A percentile compares a stretch with the other conserved stretches of the same genome.
Evolutionary conservation across 2,888 invertebrate genomes (phyloP).

Genomic region (Thymelicus acteon): DNA sequence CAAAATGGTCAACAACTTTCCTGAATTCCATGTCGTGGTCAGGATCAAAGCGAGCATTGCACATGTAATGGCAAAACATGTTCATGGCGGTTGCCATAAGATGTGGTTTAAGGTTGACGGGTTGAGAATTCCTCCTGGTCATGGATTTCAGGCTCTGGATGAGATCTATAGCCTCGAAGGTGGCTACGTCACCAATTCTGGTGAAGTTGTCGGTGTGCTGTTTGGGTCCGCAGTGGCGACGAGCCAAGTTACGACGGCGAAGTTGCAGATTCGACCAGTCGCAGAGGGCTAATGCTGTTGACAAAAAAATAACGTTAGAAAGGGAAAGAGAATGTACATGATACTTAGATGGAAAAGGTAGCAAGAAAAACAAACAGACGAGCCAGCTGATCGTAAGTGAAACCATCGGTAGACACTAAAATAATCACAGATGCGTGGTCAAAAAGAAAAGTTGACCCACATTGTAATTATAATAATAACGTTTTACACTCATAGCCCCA

Average conservation of each 20-base stretch:
- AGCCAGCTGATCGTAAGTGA: too few relatives aligned
- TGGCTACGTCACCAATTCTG: conserved; percentile 89
- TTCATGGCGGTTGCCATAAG: conserved; percentile 91
- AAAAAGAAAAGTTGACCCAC: too few relatives aligned
- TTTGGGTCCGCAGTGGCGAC: conserved; percentile 92
- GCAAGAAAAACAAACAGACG: too few relatives aligned
- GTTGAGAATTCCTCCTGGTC: conserved; percentile 62
- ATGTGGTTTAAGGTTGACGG: conserved; percentile 88
- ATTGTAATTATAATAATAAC: too few relatives aligned
- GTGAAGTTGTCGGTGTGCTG: conserved; percentile 89
- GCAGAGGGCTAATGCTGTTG: conserved; percentile 93
- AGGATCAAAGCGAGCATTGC: conserved; percentile 90
- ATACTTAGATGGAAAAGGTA: too few relatives aligned
- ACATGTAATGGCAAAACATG: conserved; percentile 95
- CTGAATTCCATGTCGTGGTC: conserved; percentile 87
- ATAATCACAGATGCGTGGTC: too few relatives aligned
- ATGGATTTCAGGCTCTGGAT: conserved; percentile 82
- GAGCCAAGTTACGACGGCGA: conserved; percentile 90
- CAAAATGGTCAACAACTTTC: conserved; percentile 89
- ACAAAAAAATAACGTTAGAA: conserved; percentile 49
- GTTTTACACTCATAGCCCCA: too few relatives aligned
- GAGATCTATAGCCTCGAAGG: conserved; percentile 87
- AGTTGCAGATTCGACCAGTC: conserved; percentile 95
- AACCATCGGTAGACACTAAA: too few relatives aligned
- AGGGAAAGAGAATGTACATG: neutral